Conservation (phyloP, 2,113 vertebrate genomes). For the Puntigrus tetrazona region DNA sequence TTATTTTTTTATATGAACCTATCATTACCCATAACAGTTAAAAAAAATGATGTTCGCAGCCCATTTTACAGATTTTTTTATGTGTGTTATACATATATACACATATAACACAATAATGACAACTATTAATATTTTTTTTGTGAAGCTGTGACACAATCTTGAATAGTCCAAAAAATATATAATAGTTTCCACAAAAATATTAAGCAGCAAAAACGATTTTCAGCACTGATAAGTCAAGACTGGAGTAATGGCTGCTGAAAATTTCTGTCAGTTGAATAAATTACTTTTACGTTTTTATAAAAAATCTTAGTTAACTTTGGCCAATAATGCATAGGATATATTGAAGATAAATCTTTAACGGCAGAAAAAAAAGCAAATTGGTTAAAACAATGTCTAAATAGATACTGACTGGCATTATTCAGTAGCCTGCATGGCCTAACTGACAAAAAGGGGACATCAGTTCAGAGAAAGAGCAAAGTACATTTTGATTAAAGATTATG, state of each 20-base stretch:
- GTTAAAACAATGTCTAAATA: neutral
- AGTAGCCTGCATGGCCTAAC: neutral
- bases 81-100: too few relatives aligned
- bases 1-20: too few relatives aligned
- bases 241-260: neutral
- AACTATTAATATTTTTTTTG: neutral
- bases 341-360: neutral
- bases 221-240: neutral
- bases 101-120: too few relatives aligned
- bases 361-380: neutral
- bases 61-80: too few relatives aligned
- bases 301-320: neutral
- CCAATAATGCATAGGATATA: neutral
- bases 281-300: too few relatives aligned
- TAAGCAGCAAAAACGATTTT: neutral
- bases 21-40: too few relatives aligned
- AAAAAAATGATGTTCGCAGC: too few relatives aligned
- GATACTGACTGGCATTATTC: neutral
- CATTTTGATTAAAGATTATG: slow-evolving; percentile 14
- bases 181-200: neutral
- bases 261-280: neutral
- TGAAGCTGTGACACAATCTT: neutral
- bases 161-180: neutral
- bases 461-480: neutral
- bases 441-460: neutral